Conservation (phyloP, 2,888 invertebrate genomes). For the Coenonympha glycerion region DNA sequence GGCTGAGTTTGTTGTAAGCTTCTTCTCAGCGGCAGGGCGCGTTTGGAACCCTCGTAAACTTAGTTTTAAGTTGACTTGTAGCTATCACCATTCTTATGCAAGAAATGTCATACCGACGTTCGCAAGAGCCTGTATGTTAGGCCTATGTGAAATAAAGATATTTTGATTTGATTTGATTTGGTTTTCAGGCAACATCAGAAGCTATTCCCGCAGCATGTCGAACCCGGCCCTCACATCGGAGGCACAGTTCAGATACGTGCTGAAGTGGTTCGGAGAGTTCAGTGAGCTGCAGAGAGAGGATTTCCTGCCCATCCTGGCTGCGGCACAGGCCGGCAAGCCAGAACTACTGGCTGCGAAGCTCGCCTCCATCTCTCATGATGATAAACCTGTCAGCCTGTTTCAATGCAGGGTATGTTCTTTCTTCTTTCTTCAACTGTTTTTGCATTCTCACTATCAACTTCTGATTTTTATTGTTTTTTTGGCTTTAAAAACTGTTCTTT, state of each 20-base stretch:
- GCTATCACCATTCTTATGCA: too few relatives aligned
- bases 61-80: too few relatives aligned
- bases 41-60: too few relatives aligned
- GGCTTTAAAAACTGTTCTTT: too few relatives aligned
- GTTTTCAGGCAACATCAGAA: constrained; percentile 42
- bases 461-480: too few relatives aligned
- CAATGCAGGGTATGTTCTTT: constrained; percentile 87
- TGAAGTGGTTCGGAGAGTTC: constrained; percentile 93
- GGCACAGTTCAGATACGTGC: constrained; percentile 86
- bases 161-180: neutral
- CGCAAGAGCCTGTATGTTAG: too few relatives aligned
- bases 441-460: too few relatives aligned
- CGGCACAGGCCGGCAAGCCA: constrained; percentile 77
- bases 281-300: constrained; percentile 91
- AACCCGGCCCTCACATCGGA: constrained; percentile 77
- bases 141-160: too few relatives aligned
- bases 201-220: constrained; percentile 66
- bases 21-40: too few relatives aligned
- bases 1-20: too few relatives aligned
- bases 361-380: constrained; percentile 79
- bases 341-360: constrained; percentile 84
- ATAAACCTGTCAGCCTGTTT: constrained; percentile 87
- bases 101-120: too few relatives aligned
- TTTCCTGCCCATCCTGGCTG: constrained; percentile 84
- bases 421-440: too few relatives aligned